Percentiles rank a stretch among this genome's conserved stretches.
Conservation (phyloP, 2,797 vertebrate species). For the Aldrovandia affinis region DNA sequence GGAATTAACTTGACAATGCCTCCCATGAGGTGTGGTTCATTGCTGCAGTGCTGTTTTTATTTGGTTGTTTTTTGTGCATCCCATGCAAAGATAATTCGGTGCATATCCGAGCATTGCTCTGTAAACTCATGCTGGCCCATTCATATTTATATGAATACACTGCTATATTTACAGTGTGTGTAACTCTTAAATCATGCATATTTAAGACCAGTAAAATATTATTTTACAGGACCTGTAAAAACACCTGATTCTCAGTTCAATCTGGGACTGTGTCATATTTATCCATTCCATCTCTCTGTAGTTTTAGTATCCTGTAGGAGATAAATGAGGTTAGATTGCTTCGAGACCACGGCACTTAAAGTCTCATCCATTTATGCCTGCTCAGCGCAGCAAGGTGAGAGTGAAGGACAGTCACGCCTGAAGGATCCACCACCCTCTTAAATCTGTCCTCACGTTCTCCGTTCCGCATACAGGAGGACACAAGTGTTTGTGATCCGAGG, state of each 20-base stretch:
- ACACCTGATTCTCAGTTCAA: neutral
- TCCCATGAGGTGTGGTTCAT: too few species aligned
- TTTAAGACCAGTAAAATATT: neutral
- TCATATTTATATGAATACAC: neutral
- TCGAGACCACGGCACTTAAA: neutral
- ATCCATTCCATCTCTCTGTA: neutral
- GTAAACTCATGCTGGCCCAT: neutral
- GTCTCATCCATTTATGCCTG: neutral
- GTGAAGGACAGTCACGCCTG: neutral
- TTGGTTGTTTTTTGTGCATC: neutral
- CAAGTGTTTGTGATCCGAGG: too few species aligned
- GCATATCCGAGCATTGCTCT: neutral
- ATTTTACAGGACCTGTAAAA: neutral
- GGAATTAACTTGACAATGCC: too few species aligned
- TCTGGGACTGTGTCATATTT: neutral
- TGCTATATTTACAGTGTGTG: neutral
- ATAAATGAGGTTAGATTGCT: neutral
- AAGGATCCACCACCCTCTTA: neutral
- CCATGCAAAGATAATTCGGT: neutral
- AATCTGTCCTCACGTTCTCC: neutral
- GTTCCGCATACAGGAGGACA: too few species aligned
- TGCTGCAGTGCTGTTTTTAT: too few species aligned
- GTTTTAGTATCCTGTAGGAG: neutral
- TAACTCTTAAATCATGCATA: neutral
- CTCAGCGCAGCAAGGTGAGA: neutral